Evolutionary conservation across 2,113 vertebrate species (phyloP).

Genomic region (Phalacrocorax brasilianus): DNA sequence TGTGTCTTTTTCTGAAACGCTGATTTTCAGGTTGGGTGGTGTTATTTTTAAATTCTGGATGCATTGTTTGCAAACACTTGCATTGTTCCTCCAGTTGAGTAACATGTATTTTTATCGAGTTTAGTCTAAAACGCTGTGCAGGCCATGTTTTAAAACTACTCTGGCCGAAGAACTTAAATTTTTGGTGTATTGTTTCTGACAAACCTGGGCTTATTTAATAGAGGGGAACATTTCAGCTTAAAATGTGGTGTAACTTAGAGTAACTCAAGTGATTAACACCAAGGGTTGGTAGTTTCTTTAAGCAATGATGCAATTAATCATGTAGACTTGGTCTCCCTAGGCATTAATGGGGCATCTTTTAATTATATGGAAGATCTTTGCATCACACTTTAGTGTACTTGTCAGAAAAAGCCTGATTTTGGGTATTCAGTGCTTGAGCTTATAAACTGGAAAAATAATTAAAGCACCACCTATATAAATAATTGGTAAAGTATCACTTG

Average conservation of each 20-base stretch:
- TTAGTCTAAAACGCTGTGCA: background rate
- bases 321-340: background rate
- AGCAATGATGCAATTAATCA: background rate
- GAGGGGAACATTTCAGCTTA: background rate
- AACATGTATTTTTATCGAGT: rapidly evolving
- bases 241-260: background rate
- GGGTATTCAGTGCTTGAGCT: background rate
- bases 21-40: background rate
- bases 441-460: background rate
- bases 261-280: background rate
- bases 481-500: background rate
- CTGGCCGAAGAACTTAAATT: background rate
- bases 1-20: background rate
- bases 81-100: background rate
- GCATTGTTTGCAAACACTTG: background rate
- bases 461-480: background rate
- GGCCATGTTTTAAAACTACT: background rate
- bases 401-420: background rate
- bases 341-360: background rate
- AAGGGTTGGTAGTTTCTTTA: background rate
- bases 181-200: background rate
- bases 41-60: background rate
- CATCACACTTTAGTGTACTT: background rate
- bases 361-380: background rate
- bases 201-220: background rate